A percentile compares a stretch with the other conserved stretches of the same genome.
phyloP scores from a whole-genome alignment of 2,888 invertebrate species.

The Linyphia triangularis region DNA sequence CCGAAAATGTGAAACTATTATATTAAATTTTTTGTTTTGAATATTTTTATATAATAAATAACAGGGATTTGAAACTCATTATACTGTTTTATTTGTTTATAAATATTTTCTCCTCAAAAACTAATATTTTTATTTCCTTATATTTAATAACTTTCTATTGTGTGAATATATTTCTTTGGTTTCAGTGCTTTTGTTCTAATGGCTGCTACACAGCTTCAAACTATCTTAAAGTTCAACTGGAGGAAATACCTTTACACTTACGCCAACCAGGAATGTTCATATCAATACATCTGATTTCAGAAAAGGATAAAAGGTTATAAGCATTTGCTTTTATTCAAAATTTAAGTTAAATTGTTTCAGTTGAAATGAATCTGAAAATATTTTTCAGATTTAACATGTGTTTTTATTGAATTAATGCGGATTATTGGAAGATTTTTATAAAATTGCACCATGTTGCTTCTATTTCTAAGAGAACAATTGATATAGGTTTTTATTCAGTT shows the following conservation, averaged over 20 bases:
- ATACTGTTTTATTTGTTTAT: background rate
- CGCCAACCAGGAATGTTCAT: constrained; percentile 78
- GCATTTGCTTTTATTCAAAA: background rate
- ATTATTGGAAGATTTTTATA: no score
- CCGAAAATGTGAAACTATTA: no score
- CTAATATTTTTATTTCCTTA: background rate
- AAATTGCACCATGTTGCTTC: no score
- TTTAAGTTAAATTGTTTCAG: background rate
- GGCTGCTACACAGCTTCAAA: constrained; percentile 89
- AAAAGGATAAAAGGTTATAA: background rate
- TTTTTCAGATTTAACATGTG: no score
- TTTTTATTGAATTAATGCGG: no score
- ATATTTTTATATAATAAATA: no score
- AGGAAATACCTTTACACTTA: constrained; percentile 89
- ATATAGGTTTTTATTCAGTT: no score
- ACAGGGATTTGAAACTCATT: no score
- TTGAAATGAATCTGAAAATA: no score
- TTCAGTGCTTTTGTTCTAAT: constrained; percentile 85
- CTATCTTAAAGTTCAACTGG: constrained; percentile 88
- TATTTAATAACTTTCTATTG: background rate
- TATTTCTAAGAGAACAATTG: no score
- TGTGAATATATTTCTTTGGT: no score
- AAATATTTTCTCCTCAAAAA: background rate
- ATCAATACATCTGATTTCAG: background rate
- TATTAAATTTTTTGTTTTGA: no score